Evolutionary conservation across 2,797 vertebrate genomes (phyloP).

Genomic region (Taeniopygia guttata): DNA sequence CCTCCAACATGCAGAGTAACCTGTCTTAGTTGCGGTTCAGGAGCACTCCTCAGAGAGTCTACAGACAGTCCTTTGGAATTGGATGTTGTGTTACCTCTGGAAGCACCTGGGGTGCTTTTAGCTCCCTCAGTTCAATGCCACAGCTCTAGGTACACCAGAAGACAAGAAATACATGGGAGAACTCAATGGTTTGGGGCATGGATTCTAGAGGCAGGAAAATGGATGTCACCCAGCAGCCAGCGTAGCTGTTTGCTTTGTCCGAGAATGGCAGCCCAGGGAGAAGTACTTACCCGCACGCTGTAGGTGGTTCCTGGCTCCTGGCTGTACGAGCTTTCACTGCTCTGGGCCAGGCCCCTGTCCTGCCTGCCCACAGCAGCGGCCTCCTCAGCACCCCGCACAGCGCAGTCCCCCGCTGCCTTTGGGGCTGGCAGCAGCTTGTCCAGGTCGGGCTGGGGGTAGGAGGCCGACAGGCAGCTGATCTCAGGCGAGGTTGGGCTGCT

Average conservation of each 20-base stretch:
- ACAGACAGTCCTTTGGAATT: background rate
- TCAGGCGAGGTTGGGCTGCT: constrained; percentile 69
- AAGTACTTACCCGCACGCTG: constrained; percentile 75
- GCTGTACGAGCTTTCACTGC: constrained; percentile 3
- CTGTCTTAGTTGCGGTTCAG: background rate
- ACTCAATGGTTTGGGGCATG: background rate
- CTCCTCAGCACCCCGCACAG: constrained; percentile 22
- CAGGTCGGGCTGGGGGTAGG: constrained; percentile 44
- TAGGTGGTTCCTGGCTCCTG: constrained; percentile 71
- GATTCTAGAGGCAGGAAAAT: background rate
- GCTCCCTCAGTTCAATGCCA: background rate
- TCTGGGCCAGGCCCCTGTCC: constrained; percentile 42
- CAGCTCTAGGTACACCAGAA: background rate
- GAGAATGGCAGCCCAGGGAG: background rate
- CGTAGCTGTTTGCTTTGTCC: background rate
- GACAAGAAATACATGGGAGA: background rate
- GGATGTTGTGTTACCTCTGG: background rate
- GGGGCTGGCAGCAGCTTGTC: background rate
- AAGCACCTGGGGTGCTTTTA: background rate
- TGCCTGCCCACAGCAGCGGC: constrained; percentile 47
- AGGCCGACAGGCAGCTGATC: constrained; percentile 63
- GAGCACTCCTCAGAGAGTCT: background rate
- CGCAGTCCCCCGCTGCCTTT: background rate
- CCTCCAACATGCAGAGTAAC: background rate
- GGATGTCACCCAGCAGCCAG: background rate